Conservation (phyloP, 1,140 invertebrate species). For the Oncopodura yosiiana region DNA sequence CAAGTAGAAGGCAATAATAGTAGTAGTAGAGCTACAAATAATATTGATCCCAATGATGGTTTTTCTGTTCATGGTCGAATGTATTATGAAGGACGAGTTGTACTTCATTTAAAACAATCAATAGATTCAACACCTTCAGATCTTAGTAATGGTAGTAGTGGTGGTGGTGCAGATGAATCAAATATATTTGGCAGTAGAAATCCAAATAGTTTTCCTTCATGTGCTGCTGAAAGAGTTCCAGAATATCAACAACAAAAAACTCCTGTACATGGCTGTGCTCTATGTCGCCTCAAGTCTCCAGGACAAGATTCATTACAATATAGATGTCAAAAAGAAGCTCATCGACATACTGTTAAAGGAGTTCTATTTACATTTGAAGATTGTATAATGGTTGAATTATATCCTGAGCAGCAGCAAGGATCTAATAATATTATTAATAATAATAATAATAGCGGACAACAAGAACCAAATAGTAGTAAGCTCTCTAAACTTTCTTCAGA, state of each 20-base stretch:
- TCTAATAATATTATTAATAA: background rate
- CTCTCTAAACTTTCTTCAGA: background rate
- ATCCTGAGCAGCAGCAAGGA: slow-evolving; percentile 18
- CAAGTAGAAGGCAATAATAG: background rate
- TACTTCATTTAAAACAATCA: slow-evolving; percentile 27
- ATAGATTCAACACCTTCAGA: background rate
- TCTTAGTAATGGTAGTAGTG: background rate
- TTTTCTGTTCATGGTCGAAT: slow-evolving; percentile 26
- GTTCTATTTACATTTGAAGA: slow-evolving; percentile 31
- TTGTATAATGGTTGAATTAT: slow-evolving; percentile 29
- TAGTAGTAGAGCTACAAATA: too few species aligned
- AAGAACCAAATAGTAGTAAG: background rate
- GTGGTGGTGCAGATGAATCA: background rate
- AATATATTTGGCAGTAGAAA: background rate
- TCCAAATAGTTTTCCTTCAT: slow-evolving; percentile 1
- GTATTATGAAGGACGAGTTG: slow-evolving; percentile 25
- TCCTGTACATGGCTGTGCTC: slow-evolving; percentile 19
- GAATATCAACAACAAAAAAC: slow-evolving; percentile 5
- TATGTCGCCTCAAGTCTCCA: slow-evolving; percentile 14
- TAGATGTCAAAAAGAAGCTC: slow-evolving; percentile 11
- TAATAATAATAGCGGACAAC: background rate
- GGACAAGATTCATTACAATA: background rate
- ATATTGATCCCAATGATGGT: slow-evolving; percentile 14
- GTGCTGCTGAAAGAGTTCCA: background rate
- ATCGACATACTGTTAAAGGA: slow-evolving; percentile 24